phyloP scores from a whole-genome alignment of 2,888 invertebrate genomes.

The Drosophila multiciliata region DNA sequence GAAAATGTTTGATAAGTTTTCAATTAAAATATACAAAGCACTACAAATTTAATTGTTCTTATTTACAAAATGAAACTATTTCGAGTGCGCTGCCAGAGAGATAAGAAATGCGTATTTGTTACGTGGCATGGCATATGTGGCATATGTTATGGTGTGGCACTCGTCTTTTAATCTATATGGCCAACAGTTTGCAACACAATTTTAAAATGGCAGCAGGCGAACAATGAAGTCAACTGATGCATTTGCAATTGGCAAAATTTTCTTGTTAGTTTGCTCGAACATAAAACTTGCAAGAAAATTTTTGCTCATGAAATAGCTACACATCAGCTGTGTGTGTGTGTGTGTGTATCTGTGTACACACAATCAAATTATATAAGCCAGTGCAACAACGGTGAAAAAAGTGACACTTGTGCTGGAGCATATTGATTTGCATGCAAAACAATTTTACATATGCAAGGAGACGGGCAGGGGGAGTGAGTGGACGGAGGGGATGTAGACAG shows the following conservation, averaged over 20 bases:
- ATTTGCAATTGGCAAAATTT: slow-evolving; percentile 35
- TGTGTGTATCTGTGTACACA: slow-evolving; percentile 6
- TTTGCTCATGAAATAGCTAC: slow-evolving; percentile 18
- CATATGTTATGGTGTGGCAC: slow-evolving; percentile 5
- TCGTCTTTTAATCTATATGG: slow-evolving; percentile 20
- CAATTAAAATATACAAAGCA: slow-evolving; percentile 57
- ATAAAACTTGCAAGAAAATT: slow-evolving; percentile 36
- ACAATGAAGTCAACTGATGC: slow-evolving; percentile 48
- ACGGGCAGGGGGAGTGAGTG: neutral
- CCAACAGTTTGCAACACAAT: slow-evolving; percentile 22
- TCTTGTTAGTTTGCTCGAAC: slow-evolving; percentile 16
- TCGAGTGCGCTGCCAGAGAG: slow-evolving; percentile 13
- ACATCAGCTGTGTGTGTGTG: neutral
- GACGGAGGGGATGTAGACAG: neutral
- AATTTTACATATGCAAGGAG: slow-evolving; percentile 48
- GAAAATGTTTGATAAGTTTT: slow-evolving; percentile 67
- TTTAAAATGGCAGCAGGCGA: slow-evolving; percentile 44
- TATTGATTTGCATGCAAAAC: slow-evolving; percentile 60
- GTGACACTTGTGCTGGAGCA: slow-evolving; percentile 52
- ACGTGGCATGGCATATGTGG: neutral
- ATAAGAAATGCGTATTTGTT: slow-evolving; percentile 31
- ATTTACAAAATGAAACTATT: slow-evolving; percentile 37
- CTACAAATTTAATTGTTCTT: slow-evolving; percentile 40
- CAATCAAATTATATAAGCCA: slow-evolving; percentile 57
- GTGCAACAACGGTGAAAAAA: slow-evolving; percentile 55